These are phyloP conservation scores for Reticulitermes lucifugus DNA, from an alignment of 2,888 invertebrate species.

Conservation along the genomic window DNA sequence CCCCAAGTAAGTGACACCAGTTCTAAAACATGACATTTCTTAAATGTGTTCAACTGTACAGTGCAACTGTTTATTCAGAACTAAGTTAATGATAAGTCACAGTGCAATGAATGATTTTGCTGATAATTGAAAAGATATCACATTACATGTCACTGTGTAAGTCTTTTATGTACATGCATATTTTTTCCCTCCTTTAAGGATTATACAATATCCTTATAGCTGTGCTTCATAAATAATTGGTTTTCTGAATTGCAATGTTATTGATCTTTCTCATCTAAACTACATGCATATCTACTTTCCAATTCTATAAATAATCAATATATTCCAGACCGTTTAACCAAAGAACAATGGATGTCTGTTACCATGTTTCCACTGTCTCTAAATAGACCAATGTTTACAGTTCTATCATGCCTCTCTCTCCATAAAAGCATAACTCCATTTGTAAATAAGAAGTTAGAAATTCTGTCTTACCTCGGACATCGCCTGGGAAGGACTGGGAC, in stretches of 20 bases:
- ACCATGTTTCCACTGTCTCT: neutral
- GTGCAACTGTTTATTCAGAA: neutral
- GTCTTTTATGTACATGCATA: neutral
- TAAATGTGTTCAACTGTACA: neutral
- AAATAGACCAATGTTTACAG: conserved; percentile 4
- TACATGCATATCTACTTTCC: neutral
- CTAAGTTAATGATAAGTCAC: neutral
- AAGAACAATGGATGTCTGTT: conserved; percentile 1
- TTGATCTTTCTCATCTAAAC: conserved; percentile 12
- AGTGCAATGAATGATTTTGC: neutral
- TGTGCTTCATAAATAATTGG: conserved; percentile 4
- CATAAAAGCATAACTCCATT: neutral
- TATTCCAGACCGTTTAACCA: neutral
- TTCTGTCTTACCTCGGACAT: conserved; percentile 46
- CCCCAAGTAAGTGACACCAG: too few species aligned
- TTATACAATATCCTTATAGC: neutral
- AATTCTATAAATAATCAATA: conserved; percentile 26
- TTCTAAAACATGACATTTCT: too few species aligned
- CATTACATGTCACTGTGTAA: neutral
- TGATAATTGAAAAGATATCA: neutral
- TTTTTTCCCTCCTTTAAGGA: neutral
- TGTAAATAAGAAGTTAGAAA: conserved; percentile 8
- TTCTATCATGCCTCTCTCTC: neutral
- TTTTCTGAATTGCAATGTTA: neutral
- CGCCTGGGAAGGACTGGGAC: conserved; percentile 58